Evolutionary conservation across 1,140 invertebrate genomes (phyloP), one percentile per base, ranked within the genome.

Genomic region (Planococcus citri): DNA sequence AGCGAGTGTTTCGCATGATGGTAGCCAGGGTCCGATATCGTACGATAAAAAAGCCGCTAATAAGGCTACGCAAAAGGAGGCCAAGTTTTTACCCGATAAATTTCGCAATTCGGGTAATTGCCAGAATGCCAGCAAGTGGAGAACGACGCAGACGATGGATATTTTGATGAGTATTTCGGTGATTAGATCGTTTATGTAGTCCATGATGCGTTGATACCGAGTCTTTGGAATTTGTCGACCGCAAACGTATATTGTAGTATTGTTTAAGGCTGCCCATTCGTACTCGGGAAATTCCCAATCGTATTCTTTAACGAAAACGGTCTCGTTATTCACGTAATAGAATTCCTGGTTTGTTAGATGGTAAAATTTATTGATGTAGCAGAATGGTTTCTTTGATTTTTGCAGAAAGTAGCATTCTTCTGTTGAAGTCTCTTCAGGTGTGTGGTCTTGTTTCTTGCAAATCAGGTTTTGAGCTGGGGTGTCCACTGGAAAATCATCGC

Each of bases 71-170:
- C 79, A 80, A 6, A 83, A 75, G 0, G 79, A 82, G 1, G 80
- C 80, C 22, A 84, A 73, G 73, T 83, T 82, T 70, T 81, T 82
- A 24, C 81, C 82, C 2, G 81, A 82, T 14, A 83, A 74, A 74
- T 83, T 83, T 64, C 78, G 76, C n/a, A 83, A 73, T 51, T 83
- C 82, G 0, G 81, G 76, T 2, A 82, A 77, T 0, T 81, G 64
- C 3, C 74, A 64, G 69, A 81, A 82, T 0, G 78, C 78, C 6
- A 78, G 72, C 0, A 84, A 72, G 74, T 84, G 83, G 3, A 81
- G 69, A 17, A 80, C 51, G 0, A 84, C 73, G 71, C 79, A 83
- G 10, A 82, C 71, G 58, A 81, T 77, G 0, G 83, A 84, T 1
- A 82, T 25, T 25, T 64, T 64, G 22, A 64, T 64, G 8, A 64